Evolutionary conservation across 2,888 invertebrate genomes (phyloP).

Genomic region (Spisula subtruncata): DNA sequence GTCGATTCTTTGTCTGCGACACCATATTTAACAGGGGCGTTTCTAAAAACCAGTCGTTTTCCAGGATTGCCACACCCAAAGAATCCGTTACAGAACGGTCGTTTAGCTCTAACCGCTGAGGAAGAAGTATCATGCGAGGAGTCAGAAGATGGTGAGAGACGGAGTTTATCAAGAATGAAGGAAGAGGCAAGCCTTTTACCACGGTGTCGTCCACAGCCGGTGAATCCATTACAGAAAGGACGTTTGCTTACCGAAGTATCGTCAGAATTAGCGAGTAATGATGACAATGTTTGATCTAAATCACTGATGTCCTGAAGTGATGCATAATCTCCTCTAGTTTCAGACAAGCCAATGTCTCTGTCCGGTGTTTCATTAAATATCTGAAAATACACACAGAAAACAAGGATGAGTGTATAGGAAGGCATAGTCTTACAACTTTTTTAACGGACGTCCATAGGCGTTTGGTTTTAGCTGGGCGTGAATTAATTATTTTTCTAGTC

Average conservation of each 20-base stretch:
- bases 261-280: not conserved
- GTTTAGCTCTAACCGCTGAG: conserved; percentile 65
- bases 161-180: conserved; percentile 52
- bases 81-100: conserved; percentile 81
- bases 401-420: no score
- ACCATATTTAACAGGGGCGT: conserved; percentile 47
- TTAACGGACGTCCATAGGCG: no score
- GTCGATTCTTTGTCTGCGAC: conserved; percentile 16
- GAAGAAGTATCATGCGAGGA: conserved; percentile 49
- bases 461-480: no score
- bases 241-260: conserved; percentile 73
- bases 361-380: conserved; percentile 42
- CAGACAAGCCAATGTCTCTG: conserved; percentile 16
- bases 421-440: no score
- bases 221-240: conserved; percentile 80
- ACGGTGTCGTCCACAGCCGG: conserved; percentile 77
- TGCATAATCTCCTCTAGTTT: not conserved
- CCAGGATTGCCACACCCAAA: conserved; percentile 79
- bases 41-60: conserved; percentile 67
- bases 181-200: conserved; percentile 65
- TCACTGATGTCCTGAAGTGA: conserved; percentile 24
- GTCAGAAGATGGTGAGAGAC: conserved; percentile 36
- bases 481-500: no score
- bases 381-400: conserved; percentile 4
- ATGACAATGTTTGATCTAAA: conserved; percentile 5